These are phyloP conservation scores for Pyrrhosoma nymphula DNA, from an alignment of 2,888 invertebrate genomes.

Conservation along the genomic window DNA sequence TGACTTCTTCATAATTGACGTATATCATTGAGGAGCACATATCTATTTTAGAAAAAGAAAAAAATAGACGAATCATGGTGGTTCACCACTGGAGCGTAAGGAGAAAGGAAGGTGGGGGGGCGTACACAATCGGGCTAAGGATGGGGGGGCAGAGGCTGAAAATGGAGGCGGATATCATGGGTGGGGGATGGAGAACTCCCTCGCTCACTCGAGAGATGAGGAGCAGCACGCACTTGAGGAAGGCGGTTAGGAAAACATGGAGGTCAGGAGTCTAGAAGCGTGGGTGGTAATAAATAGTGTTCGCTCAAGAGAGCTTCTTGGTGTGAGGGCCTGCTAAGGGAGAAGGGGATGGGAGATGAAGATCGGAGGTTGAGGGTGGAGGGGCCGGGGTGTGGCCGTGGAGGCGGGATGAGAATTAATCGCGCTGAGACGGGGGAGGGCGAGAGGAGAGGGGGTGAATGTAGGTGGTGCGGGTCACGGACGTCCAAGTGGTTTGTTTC, in stretches of 20 bases:
- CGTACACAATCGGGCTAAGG: neutral
- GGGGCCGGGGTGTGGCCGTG: too few species aligned
- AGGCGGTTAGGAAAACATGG: neutral
- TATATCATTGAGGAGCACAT: too few species aligned
- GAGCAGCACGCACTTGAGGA: too few species aligned
- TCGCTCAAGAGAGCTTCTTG: neutral
- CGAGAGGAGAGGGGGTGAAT: too few species aligned
- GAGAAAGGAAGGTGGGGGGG: neutral
- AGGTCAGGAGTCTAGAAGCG: neutral
- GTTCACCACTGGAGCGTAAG: neutral
- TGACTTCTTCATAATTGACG: too few species aligned
- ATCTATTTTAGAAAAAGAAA: too few species aligned
- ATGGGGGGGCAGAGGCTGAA: too few species aligned
- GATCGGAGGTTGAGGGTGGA: neutral
- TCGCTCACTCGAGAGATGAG: too few species aligned
- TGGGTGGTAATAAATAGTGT: neutral
- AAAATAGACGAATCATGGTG: neutral
- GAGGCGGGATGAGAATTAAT: neutral
- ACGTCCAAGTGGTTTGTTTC: neutral
- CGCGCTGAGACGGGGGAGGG: too few species aligned
- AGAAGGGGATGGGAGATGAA: neutral
- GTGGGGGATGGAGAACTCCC: neutral
- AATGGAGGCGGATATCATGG: neutral
- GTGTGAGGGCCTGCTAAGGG: neutral
- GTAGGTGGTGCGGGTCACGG: too few species aligned